phyloP scores from a whole-genome alignment of 2,797 vertebrate species.

The Acanthiza pusilla region DNA sequence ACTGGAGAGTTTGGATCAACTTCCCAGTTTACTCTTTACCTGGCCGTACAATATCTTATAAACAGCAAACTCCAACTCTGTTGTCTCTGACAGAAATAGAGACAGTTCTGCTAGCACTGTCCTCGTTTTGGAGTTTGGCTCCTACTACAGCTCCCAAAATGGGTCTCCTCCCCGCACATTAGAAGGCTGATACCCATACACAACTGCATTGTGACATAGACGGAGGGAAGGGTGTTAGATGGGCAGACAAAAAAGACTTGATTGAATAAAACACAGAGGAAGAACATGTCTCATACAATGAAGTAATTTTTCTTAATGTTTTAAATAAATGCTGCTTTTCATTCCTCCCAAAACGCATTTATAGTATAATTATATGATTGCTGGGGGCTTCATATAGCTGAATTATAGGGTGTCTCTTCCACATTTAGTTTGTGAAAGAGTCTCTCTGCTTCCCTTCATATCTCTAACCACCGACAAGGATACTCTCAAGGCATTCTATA shows the following conservation, averaged over 20 bases:
- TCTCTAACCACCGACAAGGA: slow-evolving; percentile 68
- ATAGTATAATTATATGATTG: slow-evolving; percentile 71
- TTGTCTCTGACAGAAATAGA: background rate
- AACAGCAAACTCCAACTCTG: background rate
- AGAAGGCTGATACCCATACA: background rate
- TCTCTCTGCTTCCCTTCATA: slow-evolving; percentile 47
- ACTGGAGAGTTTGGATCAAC: background rate
- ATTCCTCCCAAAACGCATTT: slow-evolving; percentile 65
- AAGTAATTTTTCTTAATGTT: slow-evolving; percentile 46
- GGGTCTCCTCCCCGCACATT: background rate
- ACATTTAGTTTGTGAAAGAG: slow-evolving; percentile 60
- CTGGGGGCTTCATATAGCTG: slow-evolving; percentile 72
- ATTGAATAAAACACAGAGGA: background rate
- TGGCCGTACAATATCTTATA: background rate
- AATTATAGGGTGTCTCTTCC: slow-evolving; percentile 71
- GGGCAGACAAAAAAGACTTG: background rate
- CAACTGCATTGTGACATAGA: background rate
- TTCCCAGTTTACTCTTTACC: background rate
- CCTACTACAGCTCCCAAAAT: background rate
- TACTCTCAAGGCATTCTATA: slow-evolving; percentile 73
- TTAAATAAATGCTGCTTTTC: slow-evolving; percentile 67
- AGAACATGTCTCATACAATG: background rate
- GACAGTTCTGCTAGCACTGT: accelerated
- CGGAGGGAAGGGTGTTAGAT: background rate
- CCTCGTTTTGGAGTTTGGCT: background rate